These are phyloP conservation scores for Acanthosepion esculentum DNA, from an alignment of 2,888 invertebrate species.

Conservation along the genomic window DNA sequence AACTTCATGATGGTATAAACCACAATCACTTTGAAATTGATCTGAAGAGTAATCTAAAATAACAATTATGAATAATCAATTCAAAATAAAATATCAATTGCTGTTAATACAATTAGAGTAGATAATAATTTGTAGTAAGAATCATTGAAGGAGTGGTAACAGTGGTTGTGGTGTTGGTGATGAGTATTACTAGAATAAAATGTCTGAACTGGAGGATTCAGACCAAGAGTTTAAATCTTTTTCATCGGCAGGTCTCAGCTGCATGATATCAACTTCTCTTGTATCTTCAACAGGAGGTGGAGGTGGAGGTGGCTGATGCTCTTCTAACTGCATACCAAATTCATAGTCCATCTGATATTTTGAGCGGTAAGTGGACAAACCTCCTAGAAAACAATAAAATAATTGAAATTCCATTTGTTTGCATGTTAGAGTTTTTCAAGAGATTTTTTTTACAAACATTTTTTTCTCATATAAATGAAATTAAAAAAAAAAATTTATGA, in stretches of 20 bases:
- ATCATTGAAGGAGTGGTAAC: slow-evolving; percentile 14
- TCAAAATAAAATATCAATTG: background rate
- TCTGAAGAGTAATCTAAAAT: background rate
- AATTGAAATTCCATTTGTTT: background rate
- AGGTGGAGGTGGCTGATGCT: slow-evolving; percentile 55
- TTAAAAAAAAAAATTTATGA: background rate
- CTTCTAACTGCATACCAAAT: slow-evolving; percentile 58
- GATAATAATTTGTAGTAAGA: background rate
- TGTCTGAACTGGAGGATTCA: slow-evolving; percentile 61
- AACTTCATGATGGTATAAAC: background rate
- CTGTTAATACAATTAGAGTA: background rate
- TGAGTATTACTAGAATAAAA: slow-evolving; percentile 57
- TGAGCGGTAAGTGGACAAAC: slow-evolving; percentile 62
- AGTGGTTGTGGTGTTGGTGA: background rate
- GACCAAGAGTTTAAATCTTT: slow-evolving; percentile 62
- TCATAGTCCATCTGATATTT: slow-evolving; percentile 65
- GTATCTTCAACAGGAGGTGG: slow-evolving; percentile 8
- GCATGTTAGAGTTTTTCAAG: background rate
- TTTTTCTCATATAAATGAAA: background rate
- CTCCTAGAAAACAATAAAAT: slow-evolving; percentile 56
- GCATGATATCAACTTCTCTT: slow-evolving; percentile 50
- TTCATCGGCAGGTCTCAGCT: slow-evolving; percentile 64
- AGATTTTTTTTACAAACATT: background rate
- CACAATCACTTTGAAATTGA: background rate
- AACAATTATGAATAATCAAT: background rate